Base-by-base conservation (phyloP, 1,140 invertebrate species). In the Euborellia annulipes region DNA sequence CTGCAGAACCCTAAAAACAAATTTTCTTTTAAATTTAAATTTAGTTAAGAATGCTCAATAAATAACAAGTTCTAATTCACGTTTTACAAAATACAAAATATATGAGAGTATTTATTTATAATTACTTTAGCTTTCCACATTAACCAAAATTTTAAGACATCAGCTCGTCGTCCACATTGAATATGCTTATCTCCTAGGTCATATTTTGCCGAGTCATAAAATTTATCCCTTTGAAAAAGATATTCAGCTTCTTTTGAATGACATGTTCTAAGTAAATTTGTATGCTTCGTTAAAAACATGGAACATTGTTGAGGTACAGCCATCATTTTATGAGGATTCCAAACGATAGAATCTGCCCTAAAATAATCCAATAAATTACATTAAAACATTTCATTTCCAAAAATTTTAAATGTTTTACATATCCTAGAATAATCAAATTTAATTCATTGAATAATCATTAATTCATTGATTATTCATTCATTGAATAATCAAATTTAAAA, bases 301-400 rank as follows among this genome's bases (percentile, higher is more conserved):
- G 73, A 76, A 56, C 75, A 78, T 54, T 80, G 78, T 43, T 78
- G 67, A n/a, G 72, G 70, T 14, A 67, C 70, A 11, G 72, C 75
- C 56, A 80, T 65, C 53, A 79, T 59, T 55, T 79, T 80, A 55
- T 80, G 77, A 9, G 76, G 76, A 59, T 81, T 80, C 71, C 78
- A 79, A 9, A 75, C 73, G 20, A 78, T 64, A 0, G 77, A 78
- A 55, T 79, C 66, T 3, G 73, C 74, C 48, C 67, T 71, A 56
- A 27, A 27, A 27, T 27, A 27, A 27, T n/a, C n/a, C n/a, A n/a
- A n/a, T n/a, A n/a, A n/a, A n/a, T n/a, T n/a, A n/a, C n/a, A n/a
- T n/a, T n/a, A n/a, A n/a, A n/a, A n/a, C n/a, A n/a, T n/a, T n/a
- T n/a, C n/a, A n/a, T n/a, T n/a, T n/a, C n/a, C n/a, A n/a, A n/a